These are phyloP conservation scores for Netelia fuscicornis DNA, from an alignment of 2,888 invertebrate genomes.

Conservation along the genomic window DNA sequence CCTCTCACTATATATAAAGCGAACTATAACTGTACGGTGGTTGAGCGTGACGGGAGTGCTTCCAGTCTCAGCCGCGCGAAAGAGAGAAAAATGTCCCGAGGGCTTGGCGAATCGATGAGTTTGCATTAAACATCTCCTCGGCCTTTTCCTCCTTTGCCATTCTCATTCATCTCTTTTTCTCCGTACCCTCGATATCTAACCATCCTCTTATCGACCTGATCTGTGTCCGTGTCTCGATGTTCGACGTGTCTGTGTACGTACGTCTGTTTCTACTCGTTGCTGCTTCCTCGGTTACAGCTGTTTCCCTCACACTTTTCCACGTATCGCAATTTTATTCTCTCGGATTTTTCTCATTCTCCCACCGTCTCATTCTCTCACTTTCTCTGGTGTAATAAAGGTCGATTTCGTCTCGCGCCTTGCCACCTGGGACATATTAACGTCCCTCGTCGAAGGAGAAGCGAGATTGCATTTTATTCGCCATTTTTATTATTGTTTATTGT, in stretches of 20 bases:
- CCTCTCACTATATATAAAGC: background rate
- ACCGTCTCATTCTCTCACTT: background rate
- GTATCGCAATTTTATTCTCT: conserved; percentile 22
- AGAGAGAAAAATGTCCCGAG: conserved; percentile 77
- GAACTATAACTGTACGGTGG: conserved; percentile 32
- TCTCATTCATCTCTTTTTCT: conserved; percentile 25
- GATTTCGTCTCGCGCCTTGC: background rate
- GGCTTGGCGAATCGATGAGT: conserved; percentile 80
- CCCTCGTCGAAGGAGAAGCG: too few species aligned
- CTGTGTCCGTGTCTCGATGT: background rate
- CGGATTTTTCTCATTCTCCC: conserved; percentile 4
- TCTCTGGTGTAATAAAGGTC: background rate
- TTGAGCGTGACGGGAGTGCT: conserved; percentile 65
- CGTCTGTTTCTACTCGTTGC: conserved; percentile 2
- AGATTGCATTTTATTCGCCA: too few species aligned
- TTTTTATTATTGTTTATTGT: too few species aligned
- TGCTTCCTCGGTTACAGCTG: conserved; percentile 33
- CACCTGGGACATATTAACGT: background rate
- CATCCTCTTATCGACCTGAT: conserved; percentile 34
- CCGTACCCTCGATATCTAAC: conserved; percentile 30
- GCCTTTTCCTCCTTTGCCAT: conserved; percentile 46
- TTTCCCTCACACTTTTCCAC: conserved; percentile 25
- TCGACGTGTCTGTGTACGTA: background rate
- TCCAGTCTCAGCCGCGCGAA: conserved; percentile 66
- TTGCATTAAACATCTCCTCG: conserved; percentile 81